phyloP scores from a whole-genome alignment of 2,113 vertebrate species.

The Centrocercus urophasianus region DNA sequence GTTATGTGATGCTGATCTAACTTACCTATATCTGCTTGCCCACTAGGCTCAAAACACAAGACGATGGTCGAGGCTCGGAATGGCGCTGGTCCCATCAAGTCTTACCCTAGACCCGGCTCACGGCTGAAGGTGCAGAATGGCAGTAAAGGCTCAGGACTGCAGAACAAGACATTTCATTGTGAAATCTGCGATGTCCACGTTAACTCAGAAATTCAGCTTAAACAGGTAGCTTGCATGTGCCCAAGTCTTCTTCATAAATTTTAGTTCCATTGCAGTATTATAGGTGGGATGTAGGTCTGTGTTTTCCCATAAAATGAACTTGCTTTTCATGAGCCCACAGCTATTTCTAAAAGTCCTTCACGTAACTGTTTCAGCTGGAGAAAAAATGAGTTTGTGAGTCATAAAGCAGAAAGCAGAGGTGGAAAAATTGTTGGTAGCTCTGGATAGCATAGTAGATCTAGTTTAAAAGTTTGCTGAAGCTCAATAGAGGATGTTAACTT shows the following conservation, averaged over 20 bases:
- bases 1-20: neutral
- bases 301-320: neutral
- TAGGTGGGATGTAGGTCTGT: neutral
- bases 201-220: conserved; percentile 98
- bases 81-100: conserved; percentile 94
- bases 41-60: conserved; percentile 95
- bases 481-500: neutral
- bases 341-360: neutral
- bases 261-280: neutral
- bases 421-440: neutral
- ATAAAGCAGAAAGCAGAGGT: neutral
- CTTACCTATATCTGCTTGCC: neutral
- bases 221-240: conserved; percentile 84
- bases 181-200: conserved; percentile 98
- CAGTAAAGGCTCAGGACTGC: conserved; percentile 91
- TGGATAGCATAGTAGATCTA: neutral
- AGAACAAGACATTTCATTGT: conserved; percentile 98
- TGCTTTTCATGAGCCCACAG: neutral
- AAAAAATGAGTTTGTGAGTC: neutral
- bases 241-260: neutral
- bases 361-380: neutral
- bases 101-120: conserved; percentile 92
- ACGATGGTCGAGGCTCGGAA: conserved; percentile 97
- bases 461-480: neutral
- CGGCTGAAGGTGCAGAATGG: conserved; percentile 87